Percentiles rank a stretch among this genome's conserved stretches.
phyloP scores from a whole-genome alignment of 2,888 invertebrate species.

The Nebria salina region DNA sequence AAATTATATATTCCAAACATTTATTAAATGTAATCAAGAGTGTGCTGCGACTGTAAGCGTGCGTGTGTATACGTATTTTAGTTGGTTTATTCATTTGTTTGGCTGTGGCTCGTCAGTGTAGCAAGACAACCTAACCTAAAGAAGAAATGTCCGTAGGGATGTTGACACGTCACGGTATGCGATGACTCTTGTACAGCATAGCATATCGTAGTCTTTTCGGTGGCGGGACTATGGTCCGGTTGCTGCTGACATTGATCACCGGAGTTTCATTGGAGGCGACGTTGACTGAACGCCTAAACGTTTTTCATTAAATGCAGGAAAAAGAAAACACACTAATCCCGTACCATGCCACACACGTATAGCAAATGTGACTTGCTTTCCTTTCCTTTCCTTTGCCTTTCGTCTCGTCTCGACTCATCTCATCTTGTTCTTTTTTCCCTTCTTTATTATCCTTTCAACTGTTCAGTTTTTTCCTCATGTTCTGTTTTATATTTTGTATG shows the following conservation, averaged over 20 bases:
- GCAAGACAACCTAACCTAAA: background rate
- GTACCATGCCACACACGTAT: conserved; percentile 31
- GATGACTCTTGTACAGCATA: conserved; percentile 1
- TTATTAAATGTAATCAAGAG: background rate
- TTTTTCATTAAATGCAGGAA: conserved; percentile 48
- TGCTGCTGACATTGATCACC: conserved; percentile 49
- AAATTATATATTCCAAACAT: background rate
- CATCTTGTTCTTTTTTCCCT: background rate
- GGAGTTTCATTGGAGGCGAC: conserved; percentile 49
- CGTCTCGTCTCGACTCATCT: background rate
- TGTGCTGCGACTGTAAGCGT: background rate
- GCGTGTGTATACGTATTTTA: background rate
- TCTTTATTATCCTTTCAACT: background rate
- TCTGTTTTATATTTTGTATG: background rate
- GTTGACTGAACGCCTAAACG: conserved; percentile 49
- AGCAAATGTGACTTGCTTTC: conserved; percentile 39
- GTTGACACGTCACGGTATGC: background rate
- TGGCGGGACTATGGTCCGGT: conserved; percentile 5
- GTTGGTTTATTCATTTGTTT: background rate
- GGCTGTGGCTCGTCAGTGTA: background rate
- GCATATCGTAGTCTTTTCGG: background rate
- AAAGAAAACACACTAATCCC: conserved; percentile 48
- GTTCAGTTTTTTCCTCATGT: background rate
- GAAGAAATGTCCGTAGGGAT: conserved; percentile 1
- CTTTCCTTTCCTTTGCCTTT: conserved; percentile 3